A percentile compares a stretch with the other conserved stretches of the same genome.
Conservation (phyloP, 2,113 vertebrate species). For the Actenoides hombroni region DNA sequence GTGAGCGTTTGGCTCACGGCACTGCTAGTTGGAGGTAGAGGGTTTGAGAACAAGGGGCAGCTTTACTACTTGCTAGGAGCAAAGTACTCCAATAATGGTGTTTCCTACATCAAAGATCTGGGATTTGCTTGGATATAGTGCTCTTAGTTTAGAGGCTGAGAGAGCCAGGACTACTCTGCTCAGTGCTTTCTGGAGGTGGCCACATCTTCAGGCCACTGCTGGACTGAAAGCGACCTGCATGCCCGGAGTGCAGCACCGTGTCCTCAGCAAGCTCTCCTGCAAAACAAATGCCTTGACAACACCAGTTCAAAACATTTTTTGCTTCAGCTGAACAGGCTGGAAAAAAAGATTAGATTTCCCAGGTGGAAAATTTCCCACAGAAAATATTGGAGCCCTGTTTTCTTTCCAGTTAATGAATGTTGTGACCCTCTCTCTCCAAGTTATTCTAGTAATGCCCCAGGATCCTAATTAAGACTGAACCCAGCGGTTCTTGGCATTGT, state of each 20-base stretch:
- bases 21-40: not conserved
- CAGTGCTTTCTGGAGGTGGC: not conserved
- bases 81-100: fast-evolving
- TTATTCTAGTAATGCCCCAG: constrained; percentile 33
- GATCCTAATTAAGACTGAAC: constrained; percentile 42
- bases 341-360: not conserved
- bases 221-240: not conserved
- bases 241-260: fast-evolving
- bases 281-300: not conserved
- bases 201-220: not conserved
- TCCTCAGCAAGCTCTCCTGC: not conserved
- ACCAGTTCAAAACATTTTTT: not conserved
- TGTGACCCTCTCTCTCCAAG: not conserved
- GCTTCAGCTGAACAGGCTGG: not conserved
- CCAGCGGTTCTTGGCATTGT: not conserved
- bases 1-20: not conserved
- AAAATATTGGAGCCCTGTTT: not conserved
- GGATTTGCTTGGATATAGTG: not conserved
- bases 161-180: not conserved
- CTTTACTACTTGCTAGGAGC: not conserved
- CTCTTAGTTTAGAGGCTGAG: not conserved
- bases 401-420: not conserved
- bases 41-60: not conserved
- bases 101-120: fast-evolving
- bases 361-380: constrained; percentile 42